Conservation (phyloP, 2,888 invertebrate genomes). For the Dinocampus coccinellae region DNA sequence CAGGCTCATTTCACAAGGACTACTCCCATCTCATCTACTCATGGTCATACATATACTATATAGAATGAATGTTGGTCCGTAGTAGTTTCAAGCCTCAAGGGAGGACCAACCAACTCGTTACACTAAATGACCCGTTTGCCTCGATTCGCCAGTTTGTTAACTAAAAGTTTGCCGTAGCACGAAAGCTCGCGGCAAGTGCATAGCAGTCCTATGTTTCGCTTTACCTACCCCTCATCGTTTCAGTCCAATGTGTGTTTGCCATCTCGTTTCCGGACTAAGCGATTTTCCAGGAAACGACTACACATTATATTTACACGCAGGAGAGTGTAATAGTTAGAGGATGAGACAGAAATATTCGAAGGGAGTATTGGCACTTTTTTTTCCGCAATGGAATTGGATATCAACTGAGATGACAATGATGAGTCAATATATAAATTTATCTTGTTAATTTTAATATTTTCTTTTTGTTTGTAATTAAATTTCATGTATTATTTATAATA, state of each 20-base stretch:
- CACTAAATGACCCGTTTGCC: constrained; percentile 52
- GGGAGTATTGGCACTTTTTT: no score
- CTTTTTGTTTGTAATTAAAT: no score
- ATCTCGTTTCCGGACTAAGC: constrained; percentile 18
- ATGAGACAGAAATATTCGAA: no score
- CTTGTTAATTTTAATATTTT: no score
- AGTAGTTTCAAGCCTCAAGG: constrained; percentile 34
- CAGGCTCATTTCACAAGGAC: constrained; percentile 19
- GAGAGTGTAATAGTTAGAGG: no score
- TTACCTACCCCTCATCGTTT: not conserved
- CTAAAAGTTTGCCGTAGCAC: constrained; percentile 50
- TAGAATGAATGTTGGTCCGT: constrained; percentile 2
- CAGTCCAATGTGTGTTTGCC: constrained; percentile 22
- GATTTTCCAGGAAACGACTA: constrained; percentile 22
- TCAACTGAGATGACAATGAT: no score
- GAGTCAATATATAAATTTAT: not conserved
- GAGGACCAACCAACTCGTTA: constrained; percentile 45
- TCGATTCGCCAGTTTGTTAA: constrained; percentile 52
- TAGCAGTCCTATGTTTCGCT: constrained; percentile 20
- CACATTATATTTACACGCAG: not conserved
- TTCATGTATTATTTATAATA: not conserved
- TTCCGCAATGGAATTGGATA: not conserved
- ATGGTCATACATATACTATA: not conserved
- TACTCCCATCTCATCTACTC: not conserved
- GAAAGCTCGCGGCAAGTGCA: constrained; percentile 25